Base-by-base conservation (phyloP, 1,140 invertebrate species). In the Melanaphis sacchari region DNA sequence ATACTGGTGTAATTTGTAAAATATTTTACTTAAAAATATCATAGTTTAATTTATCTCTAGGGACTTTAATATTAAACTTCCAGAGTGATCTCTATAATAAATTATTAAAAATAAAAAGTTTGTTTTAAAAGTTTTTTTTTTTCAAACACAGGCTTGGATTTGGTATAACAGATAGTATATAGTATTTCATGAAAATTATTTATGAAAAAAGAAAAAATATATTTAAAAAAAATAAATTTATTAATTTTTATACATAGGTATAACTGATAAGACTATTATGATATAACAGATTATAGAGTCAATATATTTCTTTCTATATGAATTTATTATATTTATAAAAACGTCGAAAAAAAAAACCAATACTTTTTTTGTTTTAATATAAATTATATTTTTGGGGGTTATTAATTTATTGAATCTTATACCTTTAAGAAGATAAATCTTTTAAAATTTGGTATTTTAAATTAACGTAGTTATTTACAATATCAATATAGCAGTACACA, bases 61-160 rank as follows among this genome's bases (percentile, higher is more conserved):
- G 59, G 59, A 66, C 59, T 66, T 66, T 66, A 66, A 66, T 66
- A 66, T n/a, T 66, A 66, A 66, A 66, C 59, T 66, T n/a, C 59
- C 11, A 15, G 59, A 66, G 59, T 66, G 59, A 66, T 66, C 59
- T 66, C 9, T 66, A 66, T 66, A 66, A 66, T 66, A n/a, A 66
- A 66, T 66, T 66, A 66, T 66, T 66, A 66, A 66, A 66, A 66
- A 66, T 66, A 66, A 66, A 66, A 66, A 66, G 59, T 66, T n/a
- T 66, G 31, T 66, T n/a, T 66, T n/a, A n/a, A 66, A 66, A 66
- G 59, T 66, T 49, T 66, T 66, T 31, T 31, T 59, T 66, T 59
- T 66, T n/a, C 59, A 66, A 66, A 66, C 59, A 66, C n/a, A 66
- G 59, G 11, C 59, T 66, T 66, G 59, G 26, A 9, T 66, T 66